Percentiles rank a stretch among this genome's conserved stretches.
Evolutionary conservation across 2,797 vertebrate genomes (phyloP).

Genomic region (Catharus ustulatus): DNA sequence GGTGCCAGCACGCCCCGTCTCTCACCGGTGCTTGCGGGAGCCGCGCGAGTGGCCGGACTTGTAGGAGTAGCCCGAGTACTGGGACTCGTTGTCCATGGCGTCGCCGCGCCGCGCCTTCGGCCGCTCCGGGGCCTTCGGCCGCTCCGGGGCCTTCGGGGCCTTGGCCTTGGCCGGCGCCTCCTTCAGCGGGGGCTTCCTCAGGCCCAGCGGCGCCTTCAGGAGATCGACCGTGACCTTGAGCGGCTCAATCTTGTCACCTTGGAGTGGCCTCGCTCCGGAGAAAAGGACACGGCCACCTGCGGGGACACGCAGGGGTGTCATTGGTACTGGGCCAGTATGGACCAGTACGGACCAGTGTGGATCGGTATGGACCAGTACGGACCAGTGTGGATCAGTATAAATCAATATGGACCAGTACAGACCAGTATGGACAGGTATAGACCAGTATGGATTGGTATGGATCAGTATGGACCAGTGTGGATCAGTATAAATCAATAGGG

Average conservation of each 20-base stretch:
- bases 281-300: slow-evolving; percentile 47
- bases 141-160: slow-evolving; percentile 66
- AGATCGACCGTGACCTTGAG: slow-evolving; percentile 96
- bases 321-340: rapidly evolving
- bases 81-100: slow-evolving; percentile 95
- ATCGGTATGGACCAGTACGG: neutral
- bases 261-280: slow-evolving; percentile 79
- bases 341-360: too few species aligned
- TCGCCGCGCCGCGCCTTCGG: slow-evolving; percentile 69
- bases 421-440: too few species aligned
- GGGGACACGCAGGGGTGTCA: neutral
- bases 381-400: too few species aligned
- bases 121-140: slow-evolving; percentile 69
- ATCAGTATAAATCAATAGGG: too few species aligned
- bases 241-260: slow-evolving; percentile 91
- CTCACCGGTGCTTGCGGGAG: slow-evolving; percentile 91
- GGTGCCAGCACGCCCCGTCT: too few species aligned
- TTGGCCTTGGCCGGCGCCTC: slow-evolving; percentile 79
- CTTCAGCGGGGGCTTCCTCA: slow-evolving; percentile 83
- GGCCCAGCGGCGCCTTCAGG: slow-evolving; percentile 90
- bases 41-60: slow-evolving; percentile 90
- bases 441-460: neutral
- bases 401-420: too few species aligned
- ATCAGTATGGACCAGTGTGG: neutral
- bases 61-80: slow-evolving; percentile 93